Percentiles rank a stretch among this genome's conserved stretches.
Conservation (phyloP, 2,113 vertebrate species). For the Prietella phreatophila region DNA sequence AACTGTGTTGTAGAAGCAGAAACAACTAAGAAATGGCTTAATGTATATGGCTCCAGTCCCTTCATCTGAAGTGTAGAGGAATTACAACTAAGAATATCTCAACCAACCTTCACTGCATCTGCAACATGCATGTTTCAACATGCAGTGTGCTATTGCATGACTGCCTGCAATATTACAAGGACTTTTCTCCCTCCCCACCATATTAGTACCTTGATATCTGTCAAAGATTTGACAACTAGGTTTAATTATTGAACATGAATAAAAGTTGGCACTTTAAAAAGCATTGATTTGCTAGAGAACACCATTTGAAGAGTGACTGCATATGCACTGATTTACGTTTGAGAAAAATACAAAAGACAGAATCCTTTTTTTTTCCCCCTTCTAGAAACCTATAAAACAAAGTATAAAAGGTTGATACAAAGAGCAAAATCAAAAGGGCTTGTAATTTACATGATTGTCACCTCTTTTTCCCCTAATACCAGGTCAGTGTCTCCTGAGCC, state of each 20-base stretch:
- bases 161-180: not conserved
- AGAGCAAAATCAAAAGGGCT: conserved; percentile 38
- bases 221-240: not conserved
- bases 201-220: not conserved
- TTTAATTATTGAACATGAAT: conserved; percentile 1
- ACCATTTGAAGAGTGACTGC: conserved; percentile 1
- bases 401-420: conserved; percentile 18
- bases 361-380: conserved; percentile 26
- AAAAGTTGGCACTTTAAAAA: conserved; percentile 13
- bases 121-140: not conserved
- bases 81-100: not conserved
- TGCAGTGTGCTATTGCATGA: not conserved
- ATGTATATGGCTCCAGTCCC: not conserved
- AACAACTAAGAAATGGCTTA: not conserved
- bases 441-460: conserved; percentile 47
- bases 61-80: not conserved
- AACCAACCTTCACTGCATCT: not conserved
- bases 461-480: not conserved
- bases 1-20: not conserved
- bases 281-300: conserved; percentile 31
- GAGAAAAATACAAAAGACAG: conserved; percentile 19
- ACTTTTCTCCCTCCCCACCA: not conserved
- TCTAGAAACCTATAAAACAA: conserved; percentile 33
- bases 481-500: conserved; percentile 20
- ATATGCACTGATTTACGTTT: conserved; percentile 20